Conservation (phyloP, 2,797 vertebrate genomes). For the Varecia variegata region DNA sequence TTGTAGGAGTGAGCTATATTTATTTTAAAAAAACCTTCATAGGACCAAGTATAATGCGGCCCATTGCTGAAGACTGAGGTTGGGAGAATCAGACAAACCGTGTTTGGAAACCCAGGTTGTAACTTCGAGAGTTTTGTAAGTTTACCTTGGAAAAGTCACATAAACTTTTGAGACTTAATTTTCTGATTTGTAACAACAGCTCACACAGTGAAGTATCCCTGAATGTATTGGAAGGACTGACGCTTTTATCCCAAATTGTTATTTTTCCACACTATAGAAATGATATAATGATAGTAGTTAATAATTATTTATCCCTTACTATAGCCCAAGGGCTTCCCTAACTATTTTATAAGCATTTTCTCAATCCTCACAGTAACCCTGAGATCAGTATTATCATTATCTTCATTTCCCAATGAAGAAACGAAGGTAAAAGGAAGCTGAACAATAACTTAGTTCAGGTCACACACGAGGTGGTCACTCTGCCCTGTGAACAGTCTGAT, state of each 20-base stretch:
- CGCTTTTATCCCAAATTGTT: not conserved
- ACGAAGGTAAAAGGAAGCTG: not conserved
- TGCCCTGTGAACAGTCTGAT: not conserved
- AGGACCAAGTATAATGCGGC: not conserved
- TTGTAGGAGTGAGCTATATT: not conserved
- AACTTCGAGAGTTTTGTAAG: not conserved
- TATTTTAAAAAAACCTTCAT: not conserved
- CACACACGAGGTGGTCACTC: rapidly evolving
- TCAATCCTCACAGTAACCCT: not conserved
- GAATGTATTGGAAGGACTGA: not conserved
- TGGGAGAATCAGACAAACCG: too few species aligned
- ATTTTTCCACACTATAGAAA: not conserved
- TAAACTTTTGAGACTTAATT: not conserved
- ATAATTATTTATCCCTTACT: not conserved
- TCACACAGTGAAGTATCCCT: not conserved
- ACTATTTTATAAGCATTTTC: not conserved
- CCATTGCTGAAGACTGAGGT: not conserved
- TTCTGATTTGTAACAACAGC: not conserved
- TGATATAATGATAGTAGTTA: not conserved
- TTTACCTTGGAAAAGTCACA: not conserved
- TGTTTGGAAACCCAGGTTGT: not conserved
- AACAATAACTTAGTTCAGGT: not conserved
- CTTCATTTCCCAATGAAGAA: not conserved
- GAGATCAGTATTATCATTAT: not conserved
- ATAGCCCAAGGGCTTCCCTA: not conserved